Evolutionary conservation across 2,888 invertebrate genomes (phyloP), one percentile per base, ranked within the genome.

Genomic region (Plebejus anna): DNA sequence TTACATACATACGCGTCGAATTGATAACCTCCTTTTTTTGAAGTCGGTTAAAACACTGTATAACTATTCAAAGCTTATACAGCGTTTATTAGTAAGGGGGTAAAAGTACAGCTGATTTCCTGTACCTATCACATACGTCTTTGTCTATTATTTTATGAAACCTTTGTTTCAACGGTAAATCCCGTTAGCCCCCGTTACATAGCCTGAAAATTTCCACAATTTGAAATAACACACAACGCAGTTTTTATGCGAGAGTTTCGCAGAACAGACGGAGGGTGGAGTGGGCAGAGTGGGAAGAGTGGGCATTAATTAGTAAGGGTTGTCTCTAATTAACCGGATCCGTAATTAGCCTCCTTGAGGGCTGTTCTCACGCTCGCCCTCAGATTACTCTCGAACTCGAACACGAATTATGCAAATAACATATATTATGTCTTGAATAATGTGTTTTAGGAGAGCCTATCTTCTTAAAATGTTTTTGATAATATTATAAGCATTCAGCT

Each of bases 321-420:
- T 90, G 87, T 86, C 89, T 92, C 92, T 92, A 93, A 94, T 94
- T 94, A 94, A 92, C 90, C 88, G 92, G 90, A 92, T 91, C 89
- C 86, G 90, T 93, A 93, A 92, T 92, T 93, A 92, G 90, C 91
- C 93, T 87, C 89, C 91, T 90, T 87, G 86, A 90, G 90, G 90
- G 88, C 87, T 88, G 88, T 90, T 92, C 92, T 90, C 91, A 92
- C 89, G 92, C 86, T 88, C 85, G 88, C 86, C 36, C 32, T 9
- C 11, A 32, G 66, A 66, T 66, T 66, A 66, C 13, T 32, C 13
- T 11, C 4, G 13, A 66, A 32, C 32, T 66, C 13, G 32, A 66
- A 66, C 32, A 16, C 66, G 13, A 86, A 87, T 89, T 90, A 89
- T 89, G 87, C 83, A 87, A 87, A 88, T 84, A 83, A 81, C 78